phyloP scores from a whole-genome alignment of 2,113 vertebrate species.

The Cnemophilus loriae region DNA sequence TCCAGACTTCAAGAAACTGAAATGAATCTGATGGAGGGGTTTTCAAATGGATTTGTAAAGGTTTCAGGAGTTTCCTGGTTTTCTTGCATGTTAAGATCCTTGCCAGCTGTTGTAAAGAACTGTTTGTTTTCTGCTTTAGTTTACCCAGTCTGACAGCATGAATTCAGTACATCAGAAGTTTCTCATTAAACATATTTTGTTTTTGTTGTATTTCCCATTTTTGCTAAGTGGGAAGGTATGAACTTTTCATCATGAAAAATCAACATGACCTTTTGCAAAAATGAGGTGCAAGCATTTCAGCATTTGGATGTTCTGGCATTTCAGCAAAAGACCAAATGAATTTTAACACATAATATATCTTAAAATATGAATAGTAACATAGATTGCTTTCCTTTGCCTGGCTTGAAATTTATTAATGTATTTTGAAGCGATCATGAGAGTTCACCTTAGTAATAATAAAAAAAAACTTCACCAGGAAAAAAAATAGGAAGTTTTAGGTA shows the following conservation, averaged over 20 bases:
- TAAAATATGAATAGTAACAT: neutral
- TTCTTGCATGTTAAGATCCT: neutral
- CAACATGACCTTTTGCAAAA: slow-evolving; percentile 44
- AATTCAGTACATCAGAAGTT: neutral
- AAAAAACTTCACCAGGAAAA: neutral
- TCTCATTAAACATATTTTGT: neutral
- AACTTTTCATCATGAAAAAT: slow-evolving; percentile 19
- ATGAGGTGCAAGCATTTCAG: neutral
- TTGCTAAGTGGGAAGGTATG: neutral
- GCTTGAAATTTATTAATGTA: neutral
- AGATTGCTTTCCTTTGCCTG: neutral
- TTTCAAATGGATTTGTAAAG: neutral
- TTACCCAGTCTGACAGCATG: neutral
- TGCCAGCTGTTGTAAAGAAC: neutral
- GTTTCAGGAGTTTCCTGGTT: neutral
- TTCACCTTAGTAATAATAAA: neutral
- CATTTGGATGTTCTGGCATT: slow-evolving; percentile 5
- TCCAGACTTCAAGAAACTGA: neutral
- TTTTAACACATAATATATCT: neutral
- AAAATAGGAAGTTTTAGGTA: neutral
- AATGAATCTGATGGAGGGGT: neutral
- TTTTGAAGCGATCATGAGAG: neutral
- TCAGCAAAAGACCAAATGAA: neutral
- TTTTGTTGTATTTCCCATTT: neutral
- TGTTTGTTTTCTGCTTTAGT: neutral